Percentiles rank a stretch among this genome's conserved stretches.
These are phyloP conservation scores for Phocoena phocoena DNA, from an alignment of 2,113 vertebrate genomes.

Conservation along the genomic window DNA sequence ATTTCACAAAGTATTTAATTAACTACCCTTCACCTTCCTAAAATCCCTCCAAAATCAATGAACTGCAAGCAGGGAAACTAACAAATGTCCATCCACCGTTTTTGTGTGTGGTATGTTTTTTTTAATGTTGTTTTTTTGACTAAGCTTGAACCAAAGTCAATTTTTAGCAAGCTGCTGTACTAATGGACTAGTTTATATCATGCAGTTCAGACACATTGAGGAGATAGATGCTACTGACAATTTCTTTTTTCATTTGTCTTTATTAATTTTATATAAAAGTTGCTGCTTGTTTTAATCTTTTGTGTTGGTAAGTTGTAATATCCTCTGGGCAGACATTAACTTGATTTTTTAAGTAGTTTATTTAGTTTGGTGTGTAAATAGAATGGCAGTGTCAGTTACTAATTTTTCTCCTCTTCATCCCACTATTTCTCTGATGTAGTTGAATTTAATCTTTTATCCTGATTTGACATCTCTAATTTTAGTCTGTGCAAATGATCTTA, in stretches of 20 bases:
- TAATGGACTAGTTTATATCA: slow-evolving; percentile 92
- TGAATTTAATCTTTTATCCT: slow-evolving; percentile 67
- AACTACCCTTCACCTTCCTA: slow-evolving; percentile 50
- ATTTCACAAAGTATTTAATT: slow-evolving; percentile 76
- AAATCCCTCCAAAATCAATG: slow-evolving; percentile 81
- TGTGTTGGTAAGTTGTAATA: slow-evolving; percentile 85
- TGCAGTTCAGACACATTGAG: slow-evolving; percentile 91
- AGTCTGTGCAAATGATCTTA: slow-evolving; percentile 73
- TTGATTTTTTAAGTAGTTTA: slow-evolving; percentile 82
- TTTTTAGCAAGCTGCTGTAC: slow-evolving; percentile 98
- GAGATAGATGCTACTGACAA: slow-evolving; percentile 93
- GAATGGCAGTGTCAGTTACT: slow-evolving; percentile 82
- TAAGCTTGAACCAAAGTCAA: slow-evolving; percentile 99
- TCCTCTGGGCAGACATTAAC: slow-evolving; percentile 86
- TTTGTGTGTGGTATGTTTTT: slow-evolving; percentile 83
- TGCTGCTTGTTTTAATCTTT: slow-evolving; percentile 89
- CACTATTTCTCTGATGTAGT: slow-evolving; percentile 63
- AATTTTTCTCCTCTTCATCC: slow-evolving; percentile 76
- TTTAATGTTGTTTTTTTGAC: slow-evolving; percentile 86
- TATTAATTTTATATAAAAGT: slow-evolving; percentile 89
- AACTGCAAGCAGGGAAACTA: slow-evolving; percentile 88
- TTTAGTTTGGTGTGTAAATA: slow-evolving; percentile 81
- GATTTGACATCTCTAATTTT: slow-evolving; percentile 68
- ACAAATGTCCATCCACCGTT: slow-evolving; percentile 92
- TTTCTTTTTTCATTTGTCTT: slow-evolving; percentile 87